These are phyloP conservation scores for Botia kubotai DNA, from an alignment of 2,797 vertebrate genomes.

Conservation along the genomic window DNA sequence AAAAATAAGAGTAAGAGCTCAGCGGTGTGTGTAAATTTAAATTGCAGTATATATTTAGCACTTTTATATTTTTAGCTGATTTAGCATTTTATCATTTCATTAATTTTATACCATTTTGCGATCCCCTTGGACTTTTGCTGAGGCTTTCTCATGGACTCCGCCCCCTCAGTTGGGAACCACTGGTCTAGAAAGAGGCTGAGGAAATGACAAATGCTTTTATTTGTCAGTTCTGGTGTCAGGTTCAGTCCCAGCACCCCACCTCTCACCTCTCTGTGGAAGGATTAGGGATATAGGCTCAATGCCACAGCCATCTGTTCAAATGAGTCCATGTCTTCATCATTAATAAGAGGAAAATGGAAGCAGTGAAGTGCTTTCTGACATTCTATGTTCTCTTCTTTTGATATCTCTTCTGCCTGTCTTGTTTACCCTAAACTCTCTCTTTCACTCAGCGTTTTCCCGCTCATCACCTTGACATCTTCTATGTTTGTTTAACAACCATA, in stretches of 20 bases:
- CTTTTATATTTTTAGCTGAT: too few species aligned
- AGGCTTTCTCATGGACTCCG: neutral
- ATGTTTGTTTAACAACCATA: conserved; percentile 58
- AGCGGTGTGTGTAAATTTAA: too few species aligned
- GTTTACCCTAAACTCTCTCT: conserved; percentile 40
- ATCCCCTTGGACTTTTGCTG: neutral
- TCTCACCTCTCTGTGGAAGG: neutral
- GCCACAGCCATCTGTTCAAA: conserved; percentile 21
- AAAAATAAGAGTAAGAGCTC: too few species aligned
- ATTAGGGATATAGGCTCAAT: conserved; percentile 25
- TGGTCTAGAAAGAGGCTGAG: neutral
- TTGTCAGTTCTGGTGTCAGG: neutral
- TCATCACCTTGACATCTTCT: conserved; percentile 50
- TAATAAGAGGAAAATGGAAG: conserved; percentile 45
- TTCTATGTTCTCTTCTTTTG: conserved; percentile 40
- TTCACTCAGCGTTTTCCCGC: conserved; percentile 17
- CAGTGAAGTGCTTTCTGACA: conserved; percentile 39
- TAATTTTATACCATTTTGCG: neutral
- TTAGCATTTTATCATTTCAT: too few species aligned
- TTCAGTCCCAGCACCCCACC: neutral
- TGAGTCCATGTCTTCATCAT: conserved; percentile 25
- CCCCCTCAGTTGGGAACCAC: neutral
- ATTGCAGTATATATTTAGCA: too few species aligned
- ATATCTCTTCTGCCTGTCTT: conserved; percentile 46
- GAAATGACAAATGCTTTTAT: neutral